Evolutionary conservation across 2,888 invertebrate genomes (phyloP).

Genomic region (Copidosoma aretas): DNA sequence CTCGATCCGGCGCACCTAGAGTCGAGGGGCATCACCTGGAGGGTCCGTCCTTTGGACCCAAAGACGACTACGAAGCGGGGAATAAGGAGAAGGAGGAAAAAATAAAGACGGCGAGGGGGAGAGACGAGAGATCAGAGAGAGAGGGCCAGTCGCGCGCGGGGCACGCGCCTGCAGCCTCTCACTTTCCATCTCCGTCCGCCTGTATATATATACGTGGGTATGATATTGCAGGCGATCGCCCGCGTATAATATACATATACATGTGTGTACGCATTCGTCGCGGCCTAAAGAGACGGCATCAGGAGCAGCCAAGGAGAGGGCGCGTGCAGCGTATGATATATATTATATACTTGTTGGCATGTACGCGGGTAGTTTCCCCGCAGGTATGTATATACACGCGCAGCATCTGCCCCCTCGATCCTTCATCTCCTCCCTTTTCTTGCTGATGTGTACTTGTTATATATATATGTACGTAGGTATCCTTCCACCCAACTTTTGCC

Average conservation of each 20-base stretch:
- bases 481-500: not conserved
- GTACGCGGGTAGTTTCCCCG: not conserved
- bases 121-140: slow-evolving; percentile 6
- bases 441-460: too few relatives aligned
- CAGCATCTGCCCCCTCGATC: not conserved
- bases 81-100: not conserved
- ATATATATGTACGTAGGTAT: too few relatives aligned
- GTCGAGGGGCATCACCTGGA: slow-evolving; percentile 30
- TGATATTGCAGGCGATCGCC: too few relatives aligned
- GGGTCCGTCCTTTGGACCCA: not conserved
- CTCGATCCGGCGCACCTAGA: not conserved
- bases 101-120: not conserved
- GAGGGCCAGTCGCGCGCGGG: slow-evolving; percentile 1
- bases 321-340: too few relatives aligned
- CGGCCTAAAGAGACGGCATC: slow-evolving; percentile 3
- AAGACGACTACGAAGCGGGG: not conserved
- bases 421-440: too few relatives aligned
- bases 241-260: too few relatives aligned
- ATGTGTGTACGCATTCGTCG: slow-evolving; percentile 17
- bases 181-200: slow-evolving; percentile 36
- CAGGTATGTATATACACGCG: not conserved
- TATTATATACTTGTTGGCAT: too few relatives aligned
- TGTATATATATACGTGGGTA: not conserved
- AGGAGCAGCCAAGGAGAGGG: not conserved
- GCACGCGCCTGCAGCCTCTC: slow-evolving; percentile 40